Conservation (phyloP, 2,113 vertebrate genomes). For the Antigone vipio region DNA sequence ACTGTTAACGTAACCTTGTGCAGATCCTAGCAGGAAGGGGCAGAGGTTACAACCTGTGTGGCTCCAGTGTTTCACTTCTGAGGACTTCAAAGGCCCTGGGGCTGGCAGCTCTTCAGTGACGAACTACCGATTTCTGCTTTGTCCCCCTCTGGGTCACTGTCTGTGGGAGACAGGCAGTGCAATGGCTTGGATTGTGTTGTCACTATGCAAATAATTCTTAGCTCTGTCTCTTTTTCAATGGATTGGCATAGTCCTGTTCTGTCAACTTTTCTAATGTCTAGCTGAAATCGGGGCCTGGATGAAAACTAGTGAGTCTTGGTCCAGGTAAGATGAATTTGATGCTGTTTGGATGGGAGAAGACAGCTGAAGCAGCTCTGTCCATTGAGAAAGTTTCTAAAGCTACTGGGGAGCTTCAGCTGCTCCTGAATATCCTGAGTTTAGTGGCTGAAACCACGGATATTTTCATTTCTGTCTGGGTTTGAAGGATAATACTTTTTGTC, state of each 20-base stretch:
- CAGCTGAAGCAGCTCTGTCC: not conserved
- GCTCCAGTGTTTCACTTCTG: not conserved
- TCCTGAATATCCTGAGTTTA: not conserved
- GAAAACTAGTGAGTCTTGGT: slow-evolving; percentile 29
- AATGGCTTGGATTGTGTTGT: not conserved
- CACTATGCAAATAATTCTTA: slow-evolving; percentile 2
- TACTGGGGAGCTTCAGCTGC: not conserved
- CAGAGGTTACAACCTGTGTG: not conserved
- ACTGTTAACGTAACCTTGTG: not conserved
- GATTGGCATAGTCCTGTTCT: not conserved
- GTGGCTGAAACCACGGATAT: not conserved
- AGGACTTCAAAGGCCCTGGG: not conserved
- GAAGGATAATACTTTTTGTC: not conserved
- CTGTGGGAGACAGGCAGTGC: not conserved
- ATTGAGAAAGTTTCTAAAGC: not conserved
- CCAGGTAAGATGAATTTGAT: slow-evolving; percentile 12
- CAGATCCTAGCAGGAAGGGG: not conserved
- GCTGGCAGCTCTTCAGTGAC: not conserved
- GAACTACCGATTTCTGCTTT: not conserved
- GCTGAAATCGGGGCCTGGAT: slow-evolving; percentile 17
- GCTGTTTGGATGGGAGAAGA: not conserved
- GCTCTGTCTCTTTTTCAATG: slow-evolving; percentile 22
- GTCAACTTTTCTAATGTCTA: not conserved
- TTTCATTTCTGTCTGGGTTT: not conserved
- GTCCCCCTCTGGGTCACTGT: not conserved